These are phyloP conservation scores for Eubasilissa splendida DNA, from an alignment of 2,888 invertebrate genomes.

Conservation along the genomic window DNA sequence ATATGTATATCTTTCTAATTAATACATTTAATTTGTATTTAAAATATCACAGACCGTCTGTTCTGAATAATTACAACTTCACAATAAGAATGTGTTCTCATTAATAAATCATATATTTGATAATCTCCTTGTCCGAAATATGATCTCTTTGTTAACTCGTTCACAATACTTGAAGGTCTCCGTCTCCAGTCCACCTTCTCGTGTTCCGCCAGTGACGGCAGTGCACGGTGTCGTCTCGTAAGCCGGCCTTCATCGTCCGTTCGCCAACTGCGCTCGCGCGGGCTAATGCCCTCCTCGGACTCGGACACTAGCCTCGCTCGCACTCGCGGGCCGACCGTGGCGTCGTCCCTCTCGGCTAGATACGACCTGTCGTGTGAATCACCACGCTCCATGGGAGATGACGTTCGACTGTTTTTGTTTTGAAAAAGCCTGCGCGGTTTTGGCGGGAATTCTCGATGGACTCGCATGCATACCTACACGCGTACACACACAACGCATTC, in stretches of 20 bases:
- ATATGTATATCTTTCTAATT: too few species aligned
- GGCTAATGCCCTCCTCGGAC: constrained; percentile 47
- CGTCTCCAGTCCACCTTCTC: too few species aligned
- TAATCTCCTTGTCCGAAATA: too few species aligned
- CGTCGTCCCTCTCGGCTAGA: constrained; percentile 22
- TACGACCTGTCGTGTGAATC: constrained; percentile 49
- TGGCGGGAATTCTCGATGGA: constrained; percentile 35
- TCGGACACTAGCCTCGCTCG: constrained; percentile 21
- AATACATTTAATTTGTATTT: too few species aligned
- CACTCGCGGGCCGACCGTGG: constrained; percentile 5
- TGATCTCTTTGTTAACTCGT: too few species aligned
- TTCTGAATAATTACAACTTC: too few species aligned
- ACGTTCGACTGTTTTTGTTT: constrained; percentile 29
- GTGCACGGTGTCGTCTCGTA: constrained; percentile 23
- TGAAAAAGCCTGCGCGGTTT: constrained; percentile 35
- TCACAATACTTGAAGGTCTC: too few species aligned
- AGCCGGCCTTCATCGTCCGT: constrained; percentile 25
- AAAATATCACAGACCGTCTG: too few species aligned
- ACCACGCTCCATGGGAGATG: constrained; percentile 44
- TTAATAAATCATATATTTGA: too few species aligned
- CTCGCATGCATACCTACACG: neutral
- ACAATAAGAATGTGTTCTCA: too few species aligned
- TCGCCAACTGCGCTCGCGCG: constrained; percentile 48
- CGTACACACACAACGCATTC: neutral
- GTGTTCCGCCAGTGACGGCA: too few species aligned